These are phyloP conservation scores for Drosophila anomelani DNA, from an alignment of 2,888 invertebrate genomes.

Conservation along the genomic window DNA sequence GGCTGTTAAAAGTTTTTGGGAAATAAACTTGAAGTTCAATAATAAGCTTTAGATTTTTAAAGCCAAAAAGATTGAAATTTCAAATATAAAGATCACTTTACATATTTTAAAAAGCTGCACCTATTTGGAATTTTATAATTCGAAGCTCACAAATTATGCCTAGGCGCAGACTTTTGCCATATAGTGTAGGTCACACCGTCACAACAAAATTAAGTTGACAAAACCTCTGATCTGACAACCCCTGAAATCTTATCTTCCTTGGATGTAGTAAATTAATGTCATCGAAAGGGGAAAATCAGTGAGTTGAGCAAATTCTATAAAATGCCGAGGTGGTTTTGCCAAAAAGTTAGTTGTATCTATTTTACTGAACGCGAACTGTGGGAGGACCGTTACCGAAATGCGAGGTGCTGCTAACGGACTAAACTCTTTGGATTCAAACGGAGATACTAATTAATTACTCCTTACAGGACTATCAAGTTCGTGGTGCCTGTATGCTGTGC, in stretches of 20 bases:
- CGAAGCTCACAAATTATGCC: neutral
- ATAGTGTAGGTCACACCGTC: neutral
- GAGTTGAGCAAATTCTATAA: conserved; percentile 40
- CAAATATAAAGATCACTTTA: neutral
- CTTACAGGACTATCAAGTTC: conserved; percentile 36
- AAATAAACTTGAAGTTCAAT: neutral
- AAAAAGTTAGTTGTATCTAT: conserved; percentile 45
- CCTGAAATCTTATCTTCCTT: conserved; percentile 59
- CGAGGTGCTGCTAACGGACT: conserved; percentile 44
- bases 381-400: conserved; percentile 29
- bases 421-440: neutral
- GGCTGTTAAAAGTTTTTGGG: neutral
- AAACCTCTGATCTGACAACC: conserved; percentile 32
- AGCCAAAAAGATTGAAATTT: neutral
- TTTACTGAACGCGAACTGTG: conserved; percentile 4
- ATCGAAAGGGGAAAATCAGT: conserved; percentile 29
- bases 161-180: neutral
- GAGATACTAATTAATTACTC: neutral
- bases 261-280: conserved; percentile 58
- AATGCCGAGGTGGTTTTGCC: conserved; percentile 29
- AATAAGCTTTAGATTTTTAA: neutral
- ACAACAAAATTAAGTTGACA: conserved; percentile 6
- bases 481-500: conserved; percentile 13
- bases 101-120: too few species aligned
- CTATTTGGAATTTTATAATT: neutral